Conservation (phyloP, 2,888 invertebrate genomes). For the Opisthograptis luteolata region DNA sequence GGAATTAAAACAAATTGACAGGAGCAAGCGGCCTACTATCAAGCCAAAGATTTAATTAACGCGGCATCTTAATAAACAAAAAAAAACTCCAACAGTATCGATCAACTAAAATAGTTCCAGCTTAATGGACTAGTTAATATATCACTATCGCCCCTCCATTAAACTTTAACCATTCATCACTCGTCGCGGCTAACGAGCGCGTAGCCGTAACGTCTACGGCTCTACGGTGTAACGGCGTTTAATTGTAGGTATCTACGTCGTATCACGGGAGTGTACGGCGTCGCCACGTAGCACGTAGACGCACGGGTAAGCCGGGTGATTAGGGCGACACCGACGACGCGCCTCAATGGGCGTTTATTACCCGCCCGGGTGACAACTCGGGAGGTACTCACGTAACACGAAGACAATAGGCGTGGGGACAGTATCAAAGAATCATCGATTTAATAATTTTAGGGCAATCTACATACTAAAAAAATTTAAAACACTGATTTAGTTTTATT, state of each 20-base stretch:
- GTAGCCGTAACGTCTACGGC: conserved; percentile 1
- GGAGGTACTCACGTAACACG: conserved; percentile 8
- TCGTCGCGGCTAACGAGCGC: conserved; percentile 8
- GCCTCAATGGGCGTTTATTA: conserved; percentile 39
- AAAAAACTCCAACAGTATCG: no score
- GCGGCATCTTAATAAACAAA: no score
- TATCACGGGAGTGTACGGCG: conserved; percentile 26
- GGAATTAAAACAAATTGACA: no score
- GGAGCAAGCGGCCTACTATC: no score
- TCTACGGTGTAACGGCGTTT: not conserved
- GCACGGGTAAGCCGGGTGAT: conserved; percentile 21
- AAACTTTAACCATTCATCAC: not conserved
- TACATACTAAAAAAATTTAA: no score
- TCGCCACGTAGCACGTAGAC: conserved; percentile 31
- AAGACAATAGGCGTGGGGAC: not conserved
- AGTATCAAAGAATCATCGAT: no score
- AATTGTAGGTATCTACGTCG: conserved; percentile 30
- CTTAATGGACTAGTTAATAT: no score
- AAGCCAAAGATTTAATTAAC: no score
- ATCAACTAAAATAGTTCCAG: no score
- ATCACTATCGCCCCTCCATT: not conserved
- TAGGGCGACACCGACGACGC: conserved; percentile 30
- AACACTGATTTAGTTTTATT: no score
- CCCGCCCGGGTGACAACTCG: conserved; percentile 18
- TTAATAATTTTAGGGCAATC: no score